These are phyloP conservation scores for Spermophilus dauricus DNA, from an alignment of 2,113 vertebrate genomes.

Conservation along the genomic window DNA sequence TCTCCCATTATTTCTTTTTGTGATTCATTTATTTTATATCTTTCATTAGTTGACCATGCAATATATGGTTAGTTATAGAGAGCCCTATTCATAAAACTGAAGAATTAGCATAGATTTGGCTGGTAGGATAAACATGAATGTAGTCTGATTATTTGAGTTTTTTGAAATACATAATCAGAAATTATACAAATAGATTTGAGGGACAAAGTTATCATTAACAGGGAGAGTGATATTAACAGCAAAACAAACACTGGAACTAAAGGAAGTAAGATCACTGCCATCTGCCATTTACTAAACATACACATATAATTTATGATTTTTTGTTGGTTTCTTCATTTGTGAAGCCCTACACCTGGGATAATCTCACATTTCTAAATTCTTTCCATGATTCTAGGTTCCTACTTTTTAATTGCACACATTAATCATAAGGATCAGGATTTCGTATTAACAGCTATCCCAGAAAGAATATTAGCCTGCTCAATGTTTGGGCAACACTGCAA, in stretches of 20 bases:
- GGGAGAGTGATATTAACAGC: neutral
- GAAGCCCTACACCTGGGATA: neutral
- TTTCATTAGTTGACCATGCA: neutral
- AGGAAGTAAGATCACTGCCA: neutral
- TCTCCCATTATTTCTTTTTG: neutral
- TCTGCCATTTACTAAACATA: neutral
- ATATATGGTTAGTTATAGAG: neutral
- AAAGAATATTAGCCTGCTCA: neutral
- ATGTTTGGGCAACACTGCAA: neutral
- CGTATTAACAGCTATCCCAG: neutral
- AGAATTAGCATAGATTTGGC: neutral
- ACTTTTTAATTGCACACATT: neutral
- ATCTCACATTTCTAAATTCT: neutral
- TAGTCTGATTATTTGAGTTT: neutral
- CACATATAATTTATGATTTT: neutral
- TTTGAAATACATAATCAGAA: neutral
- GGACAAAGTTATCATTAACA: neutral
- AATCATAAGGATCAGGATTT: neutral
- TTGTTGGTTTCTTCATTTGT: neutral
- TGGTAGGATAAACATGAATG: neutral
- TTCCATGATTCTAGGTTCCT: neutral
- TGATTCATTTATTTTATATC: neutral
- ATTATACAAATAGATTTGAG: neutral
- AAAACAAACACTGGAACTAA: neutral
- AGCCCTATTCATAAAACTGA: neutral